Evolutionary conservation across 2,797 vertebrate genomes (phyloP).

Genomic region (Zenarchopterus dispar): DNA sequence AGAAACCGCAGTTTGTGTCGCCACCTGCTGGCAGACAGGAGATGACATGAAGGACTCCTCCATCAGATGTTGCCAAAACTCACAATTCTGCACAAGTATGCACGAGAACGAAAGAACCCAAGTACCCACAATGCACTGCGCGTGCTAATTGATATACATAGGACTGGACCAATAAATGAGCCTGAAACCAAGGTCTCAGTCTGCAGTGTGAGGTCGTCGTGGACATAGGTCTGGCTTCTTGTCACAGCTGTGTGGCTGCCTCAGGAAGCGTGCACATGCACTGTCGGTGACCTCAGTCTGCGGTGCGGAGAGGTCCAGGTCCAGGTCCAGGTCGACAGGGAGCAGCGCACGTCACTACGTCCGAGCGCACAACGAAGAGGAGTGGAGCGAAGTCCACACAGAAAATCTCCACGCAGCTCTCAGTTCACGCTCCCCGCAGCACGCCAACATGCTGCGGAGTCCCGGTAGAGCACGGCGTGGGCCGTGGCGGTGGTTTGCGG

Average conservation of each 20-base stretch:
- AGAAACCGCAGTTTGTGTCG: background rate
- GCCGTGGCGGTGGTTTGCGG: slow-evolving; percentile 11
- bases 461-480: slow-evolving; percentile 6
- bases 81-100: background rate
- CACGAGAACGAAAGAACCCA: no score
- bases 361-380: slow-evolving; percentile 1
- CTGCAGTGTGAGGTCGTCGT: no score
- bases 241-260: no score
- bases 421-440: slow-evolving; percentile 6
- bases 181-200: no score
- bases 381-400: slow-evolving; percentile 15
- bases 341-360: slow-evolving; percentile 29
- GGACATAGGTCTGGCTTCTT: no score
- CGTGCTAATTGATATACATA: no score
- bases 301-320: background rate
- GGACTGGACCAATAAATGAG: no score
- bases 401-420: slow-evolving; percentile 33
- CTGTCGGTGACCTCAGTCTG: no score
- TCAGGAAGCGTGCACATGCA: no score
- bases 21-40: background rate
- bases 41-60: no score
- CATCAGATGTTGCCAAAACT: background rate
- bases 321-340: background rate
- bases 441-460: slow-evolving; percentile 58
- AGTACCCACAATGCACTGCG: no score